Evolutionary conservation across 2,113 vertebrate species (phyloP).

Genomic region (Colossoma macropomum): DNA sequence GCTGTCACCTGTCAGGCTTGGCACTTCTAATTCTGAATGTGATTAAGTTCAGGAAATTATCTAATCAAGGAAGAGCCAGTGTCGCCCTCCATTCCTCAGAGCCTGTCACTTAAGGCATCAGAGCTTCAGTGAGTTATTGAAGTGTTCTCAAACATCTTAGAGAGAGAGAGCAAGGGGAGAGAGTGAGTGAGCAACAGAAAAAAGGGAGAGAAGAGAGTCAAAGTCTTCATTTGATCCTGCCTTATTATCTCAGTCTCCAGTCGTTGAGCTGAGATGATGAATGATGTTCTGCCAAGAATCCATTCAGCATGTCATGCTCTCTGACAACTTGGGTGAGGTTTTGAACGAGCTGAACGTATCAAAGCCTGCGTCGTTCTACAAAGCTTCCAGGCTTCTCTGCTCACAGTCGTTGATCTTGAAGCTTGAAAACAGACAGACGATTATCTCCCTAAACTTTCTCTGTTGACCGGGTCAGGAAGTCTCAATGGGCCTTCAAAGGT

Average conservation of each 20-base stretch:
- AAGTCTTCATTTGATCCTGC: constrained; percentile 27
- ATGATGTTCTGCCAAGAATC: constrained; percentile 27
- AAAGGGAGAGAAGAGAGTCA: not conserved
- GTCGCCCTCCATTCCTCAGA: constrained; percentile 34
- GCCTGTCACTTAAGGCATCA: constrained; percentile 27
- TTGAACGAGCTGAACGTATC: constrained; percentile 14
- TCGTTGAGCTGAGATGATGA: not conserved
- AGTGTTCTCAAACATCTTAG: constrained; percentile 36
- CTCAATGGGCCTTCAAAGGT: not conserved
- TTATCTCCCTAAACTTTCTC: constrained; percentile 18
- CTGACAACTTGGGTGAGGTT: constrained; percentile 24
- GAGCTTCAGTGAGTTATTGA: constrained; percentile 32
- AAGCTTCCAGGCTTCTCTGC: not conserved
- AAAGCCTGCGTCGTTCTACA: constrained; percentile 23
- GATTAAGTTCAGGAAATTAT: constrained; percentile 58
- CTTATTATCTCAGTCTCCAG: constrained; percentile 22
- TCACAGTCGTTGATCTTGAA: constrained; percentile 5
- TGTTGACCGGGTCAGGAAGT: constrained; percentile 8
- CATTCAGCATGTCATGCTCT: constrained; percentile 15
- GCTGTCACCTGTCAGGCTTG: constrained; percentile 50
- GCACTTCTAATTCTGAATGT: constrained; percentile 45
- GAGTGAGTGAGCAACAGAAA: not conserved
- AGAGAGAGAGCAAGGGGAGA: not conserved
- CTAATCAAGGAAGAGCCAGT: constrained; percentile 50
- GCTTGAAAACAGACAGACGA: constrained; percentile 8